Evolutionary conservation across 2,888 invertebrate species (phyloP).

Genomic region (Clusia tigrina): DNA sequence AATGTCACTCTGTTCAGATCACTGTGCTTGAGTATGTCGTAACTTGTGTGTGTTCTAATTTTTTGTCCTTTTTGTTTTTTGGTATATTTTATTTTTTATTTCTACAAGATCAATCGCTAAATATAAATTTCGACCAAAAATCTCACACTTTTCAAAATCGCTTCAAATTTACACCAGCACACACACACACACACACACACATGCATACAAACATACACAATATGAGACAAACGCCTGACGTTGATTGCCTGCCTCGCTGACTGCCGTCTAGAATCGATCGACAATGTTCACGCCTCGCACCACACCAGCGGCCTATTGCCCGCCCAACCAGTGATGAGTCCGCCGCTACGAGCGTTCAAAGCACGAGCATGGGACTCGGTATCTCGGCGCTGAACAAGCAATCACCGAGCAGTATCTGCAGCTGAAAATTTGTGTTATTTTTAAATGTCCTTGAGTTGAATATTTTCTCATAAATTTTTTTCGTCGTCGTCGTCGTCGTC

Average conservation of each 20-base stretch:
- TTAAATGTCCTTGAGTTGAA: slow-evolving; percentile 62
- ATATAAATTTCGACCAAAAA: slow-evolving; percentile 44
- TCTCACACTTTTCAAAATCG: slow-evolving; percentile 38
- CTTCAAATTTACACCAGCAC: slow-evolving; percentile 15
- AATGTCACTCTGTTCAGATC: not conserved
- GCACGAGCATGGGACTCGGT: too few relatives aligned
- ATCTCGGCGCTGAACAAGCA: too few relatives aligned
- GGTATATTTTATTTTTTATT: too few relatives aligned
- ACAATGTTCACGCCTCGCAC: too few relatives aligned
- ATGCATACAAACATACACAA: not conserved
- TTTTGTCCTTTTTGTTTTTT: too few relatives aligned
- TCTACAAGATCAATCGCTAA: slow-evolving; percentile 49
- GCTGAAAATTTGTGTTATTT: slow-evolving; percentile 59
- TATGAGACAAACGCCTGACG: too few relatives aligned
- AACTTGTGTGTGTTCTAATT: slow-evolving; percentile 22
- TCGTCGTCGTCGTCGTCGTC: slow-evolving; percentile 3
- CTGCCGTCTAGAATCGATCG: too few relatives aligned
- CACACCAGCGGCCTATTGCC: too few relatives aligned
- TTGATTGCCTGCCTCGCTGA: too few relatives aligned
- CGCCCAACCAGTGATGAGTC: too few relatives aligned
- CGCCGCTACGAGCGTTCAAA: too few relatives aligned
- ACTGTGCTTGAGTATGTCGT: not conserved
- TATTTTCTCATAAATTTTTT: slow-evolving; percentile 40
- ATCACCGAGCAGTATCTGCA: slow-evolving; percentile 36
- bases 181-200: not conserved